Evolutionary conservation across 2,888 invertebrate genomes (phyloP), one percentile per base, ranked within the genome.

Genomic region (Sisyra nigra): DNA sequence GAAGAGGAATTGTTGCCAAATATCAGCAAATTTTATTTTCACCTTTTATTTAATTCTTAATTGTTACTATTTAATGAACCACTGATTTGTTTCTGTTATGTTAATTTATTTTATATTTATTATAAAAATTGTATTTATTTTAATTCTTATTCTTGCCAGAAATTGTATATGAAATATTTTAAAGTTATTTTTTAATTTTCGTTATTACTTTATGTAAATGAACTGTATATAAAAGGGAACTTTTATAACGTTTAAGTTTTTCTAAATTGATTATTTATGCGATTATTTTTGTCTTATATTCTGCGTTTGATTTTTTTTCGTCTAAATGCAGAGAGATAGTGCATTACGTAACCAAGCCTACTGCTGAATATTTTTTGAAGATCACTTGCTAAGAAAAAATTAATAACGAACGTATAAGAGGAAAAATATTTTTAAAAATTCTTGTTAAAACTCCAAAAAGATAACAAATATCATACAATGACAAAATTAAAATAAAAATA

Each of bases 291-390:
- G 8, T 15, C 10, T 18, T 11, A 38, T 18, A 17, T 17, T 18
- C 19, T 38, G 19, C 18, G 15, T 38, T 38, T 18, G 18, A 17
- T 17, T 17, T 18, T 38, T 38, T 38, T 10, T 8, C 8, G 10
- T 38, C 8, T 10, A 11, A 38, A 34, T 34, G 15, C 13, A 34
- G 7, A 14, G 11, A 34, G n/a, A 10, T 11, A 15, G 11, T 15
- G 7, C 7, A 11, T 41, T 11, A n/a, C 13, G 42, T 42, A 42
- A 42, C 42, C 42, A 42, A 35, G 42, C 42, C 42, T 34, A 19
- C 42, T 42, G 42, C 42, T 42, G 35, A 42, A 34, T 19, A 30
- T 33, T 34, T 17, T 18, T 11, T 40, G 31, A 19, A 40, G 11
- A 14, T 29, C 29, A 13, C 13, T 29, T 29, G 11, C 13, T 34